Base-by-base conservation (phyloP, 2,113 vertebrate species). In the Etia nguti region DNA sequence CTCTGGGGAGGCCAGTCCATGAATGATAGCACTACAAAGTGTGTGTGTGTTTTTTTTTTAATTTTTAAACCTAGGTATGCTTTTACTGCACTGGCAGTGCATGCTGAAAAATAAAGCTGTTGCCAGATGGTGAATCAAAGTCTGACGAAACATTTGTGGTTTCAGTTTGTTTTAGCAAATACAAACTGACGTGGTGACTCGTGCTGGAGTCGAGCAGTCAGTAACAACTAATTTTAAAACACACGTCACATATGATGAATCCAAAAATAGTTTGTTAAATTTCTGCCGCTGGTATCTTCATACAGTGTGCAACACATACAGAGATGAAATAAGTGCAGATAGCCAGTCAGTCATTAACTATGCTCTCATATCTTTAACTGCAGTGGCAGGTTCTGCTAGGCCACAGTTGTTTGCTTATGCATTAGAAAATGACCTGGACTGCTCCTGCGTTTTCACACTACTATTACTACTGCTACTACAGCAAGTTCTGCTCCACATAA, bases 321-420 rank as follows among this genome's bases (percentile, higher is more conserved):
- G 29, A 85, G 16, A 62, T 4, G 57, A 60, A 86, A 50, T 65
- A 26, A 56, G 24, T 2, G 2, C 56, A 3, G 10, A 24, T 59
- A 84, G 87, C 86, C 81, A 70, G 92, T 94, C 93, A 94, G 88
- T 88, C 79, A 94, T 94, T 95, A 95, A 93, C 93, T 90, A 41
- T 16, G 77, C 81, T 60, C 86, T 90, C 65, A 86, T 90, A 90
- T 89, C 88, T 82, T 65, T 55, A 75, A 84, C 81, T 46, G 79
- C 13, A 65, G 82, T 68, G 57, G 77, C 60, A 89, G 90, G 73
- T 84, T 60, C 83, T 62, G 92, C 83, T 82, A 29, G 77, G 57
- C 65, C 86, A 88, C 79, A 75, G 82, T 54, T 94, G 89, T 94
- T 94, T 95, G 91, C 83, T 80, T 83, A 93, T 88, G 89, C 88